Percentiles rank a stretch among this genome's conserved stretches.
Evolutionary conservation across 2,888 invertebrate species (phyloP).

Genomic region (Thalpophila matura): DNA sequence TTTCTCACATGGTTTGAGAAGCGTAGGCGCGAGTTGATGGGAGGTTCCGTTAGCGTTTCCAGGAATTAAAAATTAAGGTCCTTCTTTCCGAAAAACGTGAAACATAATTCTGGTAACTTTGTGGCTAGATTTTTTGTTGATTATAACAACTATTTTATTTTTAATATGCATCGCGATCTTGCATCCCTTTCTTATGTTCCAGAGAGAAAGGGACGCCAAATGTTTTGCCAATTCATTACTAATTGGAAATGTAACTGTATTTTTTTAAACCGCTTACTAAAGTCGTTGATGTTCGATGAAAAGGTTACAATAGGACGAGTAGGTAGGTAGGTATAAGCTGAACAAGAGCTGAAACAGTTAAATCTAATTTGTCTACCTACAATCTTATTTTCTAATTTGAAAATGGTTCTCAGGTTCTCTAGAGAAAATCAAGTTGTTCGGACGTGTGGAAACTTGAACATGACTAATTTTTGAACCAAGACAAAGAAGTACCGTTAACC

Average conservation of each 20-base stretch:
- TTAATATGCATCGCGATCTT: too few relatives aligned
- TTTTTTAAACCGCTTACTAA: constrained; percentile 10
- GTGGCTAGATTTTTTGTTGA: too few relatives aligned
- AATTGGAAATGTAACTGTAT: constrained; percentile 25
- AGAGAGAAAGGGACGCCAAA: too few relatives aligned
- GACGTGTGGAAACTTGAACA: constrained; percentile 57
- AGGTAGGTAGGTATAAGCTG: constrained; percentile 4
- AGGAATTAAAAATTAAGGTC: too few relatives aligned
- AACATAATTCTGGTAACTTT: too few relatives aligned
- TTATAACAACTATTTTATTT: too few relatives aligned
- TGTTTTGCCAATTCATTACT: too few relatives aligned
- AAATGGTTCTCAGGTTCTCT: constrained; percentile 62
- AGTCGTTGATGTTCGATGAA: constrained; percentile 17
- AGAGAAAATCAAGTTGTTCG: constrained; percentile 64
- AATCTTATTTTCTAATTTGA: constrained; percentile 67
- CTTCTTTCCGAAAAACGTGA: too few relatives aligned
- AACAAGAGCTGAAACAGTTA: constrained; percentile 42
- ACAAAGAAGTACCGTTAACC: constrained; percentile 42
- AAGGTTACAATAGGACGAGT: constrained; percentile 14
- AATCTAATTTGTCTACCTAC: constrained; percentile 70
- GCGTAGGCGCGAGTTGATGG: constrained; percentile 67
- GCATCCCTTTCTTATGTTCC: too few relatives aligned
- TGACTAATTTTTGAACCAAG: constrained; percentile 31
- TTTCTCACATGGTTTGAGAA: constrained; percentile 67
- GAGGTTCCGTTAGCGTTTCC: constrained; percentile 40